Evolutionary conservation across 2,113 vertebrate species (phyloP), one percentile per base, ranked within the genome.

Genomic region (Merops nubicus): DNA sequence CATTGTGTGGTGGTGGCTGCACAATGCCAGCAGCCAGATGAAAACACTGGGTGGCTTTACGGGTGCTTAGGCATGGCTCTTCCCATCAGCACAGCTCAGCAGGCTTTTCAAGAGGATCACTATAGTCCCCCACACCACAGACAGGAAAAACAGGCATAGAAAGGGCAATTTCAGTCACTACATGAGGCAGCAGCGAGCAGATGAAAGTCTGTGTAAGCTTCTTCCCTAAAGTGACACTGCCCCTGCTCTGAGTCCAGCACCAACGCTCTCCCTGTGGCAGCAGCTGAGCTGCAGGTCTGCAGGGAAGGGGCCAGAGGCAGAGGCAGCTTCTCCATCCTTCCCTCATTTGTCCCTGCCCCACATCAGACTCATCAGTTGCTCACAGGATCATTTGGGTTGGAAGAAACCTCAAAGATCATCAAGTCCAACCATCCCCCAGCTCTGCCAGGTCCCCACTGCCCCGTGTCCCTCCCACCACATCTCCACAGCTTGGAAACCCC

Each of bases 31-130:
- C 69, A 13, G 91, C 79, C 92, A 15, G 9, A 38, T 9, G 8
- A 75, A 25, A 88, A 45, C 94, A 28, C 83, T 45, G 92, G 12
- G 1, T 0, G 86, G 77, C 83, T 92, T 89, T 47, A 76, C 1
- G 40, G 86, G 89, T 4, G 88, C 89, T 93, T 36, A 17, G 83
- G 64, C 70, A 22, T 0, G 54, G 72, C 79, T 67, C 82, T 38
- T 54, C 9, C 83, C 95, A 92, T 54, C 93, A 72, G 86, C 89
- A 89, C 29, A 96, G 63, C 94, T 36, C 92, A 23, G 82, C 28
- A 16, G 85, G n/a, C 53, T 88, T 57, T 54, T 38, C 67, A 4
- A 54, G 85, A 69, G 94, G 59, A 15, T 36, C 57, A 23, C 26
- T 0, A 1, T 3, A 16, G 56, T 25, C 31, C 48, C 51, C 22